A percentile compares a stretch with the other conserved stretches of the same genome.
Conservation (phyloP, 2,113 vertebrate genomes). For the Columba livia region DNA sequence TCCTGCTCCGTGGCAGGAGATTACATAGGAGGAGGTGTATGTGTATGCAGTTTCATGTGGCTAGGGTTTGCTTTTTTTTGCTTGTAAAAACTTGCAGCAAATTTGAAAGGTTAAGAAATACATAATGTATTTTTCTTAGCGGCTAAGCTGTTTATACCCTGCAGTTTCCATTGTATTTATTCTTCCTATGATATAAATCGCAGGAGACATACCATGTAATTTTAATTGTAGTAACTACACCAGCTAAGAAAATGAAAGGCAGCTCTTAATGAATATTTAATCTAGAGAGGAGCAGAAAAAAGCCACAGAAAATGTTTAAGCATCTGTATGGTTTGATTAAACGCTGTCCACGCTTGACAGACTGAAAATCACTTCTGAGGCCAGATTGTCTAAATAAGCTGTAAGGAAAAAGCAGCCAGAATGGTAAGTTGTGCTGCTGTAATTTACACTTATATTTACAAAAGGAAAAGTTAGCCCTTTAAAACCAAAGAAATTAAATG, state of each 20-base stretch:
- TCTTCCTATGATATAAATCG: not conserved
- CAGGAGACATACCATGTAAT: not conserved
- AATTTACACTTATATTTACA: not conserved
- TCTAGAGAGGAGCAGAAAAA: not conserved
- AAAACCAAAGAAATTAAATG: not conserved
- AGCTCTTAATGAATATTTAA: not conserved
- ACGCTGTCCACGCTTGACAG: not conserved
- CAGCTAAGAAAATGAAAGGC: constrained; percentile 3
- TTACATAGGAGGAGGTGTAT: not conserved
- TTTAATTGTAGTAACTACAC: constrained; percentile 3
- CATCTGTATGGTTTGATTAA: constrained; percentile 30
- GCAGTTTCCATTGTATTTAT: constrained; percentile 12
- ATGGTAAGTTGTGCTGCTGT: not conserved
- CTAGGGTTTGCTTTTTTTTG: not conserved
- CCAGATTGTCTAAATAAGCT: not conserved
- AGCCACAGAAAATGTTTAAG: constrained; percentile 14
- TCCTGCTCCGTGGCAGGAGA: not conserved
- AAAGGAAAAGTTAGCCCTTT: not conserved
- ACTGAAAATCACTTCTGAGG: not conserved
- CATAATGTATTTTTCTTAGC: not conserved
- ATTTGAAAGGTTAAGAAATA: constrained; percentile 29
- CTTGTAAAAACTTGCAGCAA: not conserved
- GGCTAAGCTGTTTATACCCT: not conserved
- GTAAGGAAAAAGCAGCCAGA: not conserved
- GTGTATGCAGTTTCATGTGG: not conserved